Evolutionary conservation across 92 coral and sea anemone species (phyloP).

Genomic region (Paramuricea clavata): DNA sequence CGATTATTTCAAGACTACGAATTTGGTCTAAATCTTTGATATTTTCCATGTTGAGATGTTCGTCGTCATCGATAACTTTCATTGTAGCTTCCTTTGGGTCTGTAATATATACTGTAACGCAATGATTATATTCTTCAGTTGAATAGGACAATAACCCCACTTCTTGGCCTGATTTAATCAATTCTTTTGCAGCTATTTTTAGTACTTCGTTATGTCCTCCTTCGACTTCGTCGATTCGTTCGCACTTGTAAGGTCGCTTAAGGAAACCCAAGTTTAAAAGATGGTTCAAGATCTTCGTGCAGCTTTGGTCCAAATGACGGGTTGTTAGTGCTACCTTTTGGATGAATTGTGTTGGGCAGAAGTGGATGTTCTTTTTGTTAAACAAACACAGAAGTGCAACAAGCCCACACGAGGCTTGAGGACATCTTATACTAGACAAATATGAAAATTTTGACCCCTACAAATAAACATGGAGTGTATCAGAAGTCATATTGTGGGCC

Average conservation of each 20-base stretch:
- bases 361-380: background rate
- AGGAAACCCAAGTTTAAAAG: background rate
- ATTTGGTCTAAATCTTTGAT: background rate
- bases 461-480: too few relatives aligned
- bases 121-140: background rate
- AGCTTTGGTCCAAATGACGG: background rate
- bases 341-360: background rate
- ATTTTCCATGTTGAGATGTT: too few relatives aligned
- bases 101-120: background rate
- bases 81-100: background rate
- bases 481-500: background rate
- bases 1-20: background rate
- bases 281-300: slow-evolving; percentile 5
- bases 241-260: background rate
- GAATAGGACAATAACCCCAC: background rate
- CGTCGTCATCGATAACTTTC: background rate
- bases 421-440: too few relatives aligned
- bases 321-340: background rate
- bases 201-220: background rate
- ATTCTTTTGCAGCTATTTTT: background rate
- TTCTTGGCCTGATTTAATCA: background rate
- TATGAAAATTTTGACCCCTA: too few relatives aligned
- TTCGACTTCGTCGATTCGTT: background rate
- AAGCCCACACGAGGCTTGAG: background rate
- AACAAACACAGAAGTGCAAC: background rate